Base-by-base conservation (phyloP, 30 jellyfish, hydroid and myxozoan genomes). In the Turritopsis rubra region DNA sequence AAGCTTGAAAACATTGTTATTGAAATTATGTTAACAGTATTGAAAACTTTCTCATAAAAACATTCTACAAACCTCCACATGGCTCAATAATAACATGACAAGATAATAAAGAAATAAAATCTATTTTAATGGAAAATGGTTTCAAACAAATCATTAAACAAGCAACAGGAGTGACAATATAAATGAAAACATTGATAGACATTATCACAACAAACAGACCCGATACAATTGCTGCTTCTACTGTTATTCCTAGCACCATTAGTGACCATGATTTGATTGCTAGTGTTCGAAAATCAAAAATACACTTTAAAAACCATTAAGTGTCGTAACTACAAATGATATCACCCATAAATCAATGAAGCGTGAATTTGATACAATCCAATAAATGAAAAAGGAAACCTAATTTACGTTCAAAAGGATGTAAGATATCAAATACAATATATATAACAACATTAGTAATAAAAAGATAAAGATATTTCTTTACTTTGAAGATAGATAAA, bases 241-340 rank as follows among this genome's bases (percentile, higher is more conserved):
- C 53, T 9, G 74, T 3, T 0, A 0, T 0, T 75, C 83, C 68
- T 0, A 0, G 53, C 0, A 3, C 75, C 41, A 26, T 75, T 0
- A 3, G 0, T 31, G 83, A 75, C 20, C 83, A 75, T 75, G 83
- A 75, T 0, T 21, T 75, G 75, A 75, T 75, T 75, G 83, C 0
- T n/a, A 13, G 83, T 75, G 0, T 75, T 8, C 0, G 83, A 0
- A 75, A 75, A 31, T 0, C 0, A 1, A 0, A 0, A 75, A 75
- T 75, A 0, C 0, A 16, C 0, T 1, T 0, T 0, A 75, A 75
- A 75, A 21, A 75, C 83, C 13, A 0, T 75, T 0, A 75, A 1
- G 60, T 1, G 75, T 0, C 1, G 83, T 0, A 3, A 75, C 0
- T 75, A 75, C 0, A 1, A 1, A 0, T n/a, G 16, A 22, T 75